These are phyloP conservation scores for Cathartes aura DNA, from an alignment of 2,113 vertebrate species.

Conservation along the genomic window DNA sequence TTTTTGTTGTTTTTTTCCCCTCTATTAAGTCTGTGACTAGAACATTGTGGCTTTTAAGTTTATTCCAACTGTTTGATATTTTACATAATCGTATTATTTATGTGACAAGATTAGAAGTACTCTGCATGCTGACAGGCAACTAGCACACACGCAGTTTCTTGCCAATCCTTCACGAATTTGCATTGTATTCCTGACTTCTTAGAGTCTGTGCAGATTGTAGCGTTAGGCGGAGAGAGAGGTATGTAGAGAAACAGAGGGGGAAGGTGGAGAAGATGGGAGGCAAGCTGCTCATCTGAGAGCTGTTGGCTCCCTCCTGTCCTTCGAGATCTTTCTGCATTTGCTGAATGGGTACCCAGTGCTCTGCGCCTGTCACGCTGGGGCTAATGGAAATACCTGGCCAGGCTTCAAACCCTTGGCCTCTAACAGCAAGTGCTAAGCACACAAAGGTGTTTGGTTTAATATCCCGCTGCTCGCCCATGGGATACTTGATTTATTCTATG, in stretches of 20 bases:
- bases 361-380: background rate
- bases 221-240: background rate
- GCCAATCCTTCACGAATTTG: conserved; percentile 48
- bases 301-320: background rate
- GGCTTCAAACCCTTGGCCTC: conserved; percentile 20
- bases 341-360: background rate
- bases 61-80: conserved; percentile 72
- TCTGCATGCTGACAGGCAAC: conserved; percentile 63
- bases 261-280: background rate
- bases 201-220: conserved; percentile 19
- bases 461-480: conserved; percentile 56
- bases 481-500: conserved; percentile 69
- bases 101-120: conserved; percentile 70
- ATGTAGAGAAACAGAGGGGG: background rate
- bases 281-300: background rate
- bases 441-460: conserved; percentile 57
- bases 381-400: conserved; percentile 3
- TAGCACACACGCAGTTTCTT: conserved; percentile 32
- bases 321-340: background rate
- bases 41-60: conserved; percentile 66
- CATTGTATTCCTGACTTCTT: conserved; percentile 50
- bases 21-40: conserved; percentile 54
- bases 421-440: background rate
- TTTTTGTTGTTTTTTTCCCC: background rate
- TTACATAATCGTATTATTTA: conserved; percentile 72